These are phyloP conservation scores for Nothobranchius kuhntae DNA, from an alignment of 2,113 vertebrate species.

Conservation along the genomic window DNA sequence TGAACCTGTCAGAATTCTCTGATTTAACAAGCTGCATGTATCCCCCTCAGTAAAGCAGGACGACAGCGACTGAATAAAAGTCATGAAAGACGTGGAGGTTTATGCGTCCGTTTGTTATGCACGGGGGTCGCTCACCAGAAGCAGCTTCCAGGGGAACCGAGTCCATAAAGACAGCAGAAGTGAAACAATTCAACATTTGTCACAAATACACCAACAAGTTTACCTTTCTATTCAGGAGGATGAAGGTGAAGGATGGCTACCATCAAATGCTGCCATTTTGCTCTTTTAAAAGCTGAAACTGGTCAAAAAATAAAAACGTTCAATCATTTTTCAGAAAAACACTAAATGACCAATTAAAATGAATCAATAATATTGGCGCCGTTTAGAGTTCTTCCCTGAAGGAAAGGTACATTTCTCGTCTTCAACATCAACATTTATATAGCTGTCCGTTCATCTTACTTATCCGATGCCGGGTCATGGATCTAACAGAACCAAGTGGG, in stretches of 20 bases:
- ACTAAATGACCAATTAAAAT: too few species aligned
- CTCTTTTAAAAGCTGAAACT: neutral
- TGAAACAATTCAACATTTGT: slow-evolving; percentile 76
- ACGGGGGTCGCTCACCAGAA: slow-evolving; percentile 2
- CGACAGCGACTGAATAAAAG: slow-evolving; percentile 24
- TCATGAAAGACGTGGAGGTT: slow-evolving; percentile 36
- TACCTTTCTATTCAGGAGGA: slow-evolving; percentile 62
- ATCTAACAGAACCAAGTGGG: too few species aligned
- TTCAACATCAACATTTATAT: too few species aligned
- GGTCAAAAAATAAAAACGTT: too few species aligned
- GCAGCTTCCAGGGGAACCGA: slow-evolving; percentile 66
- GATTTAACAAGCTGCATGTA: slow-evolving; percentile 42
- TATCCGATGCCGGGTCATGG: too few species aligned
- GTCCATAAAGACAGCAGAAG: slow-evolving; percentile 76
- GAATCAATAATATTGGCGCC: too few species aligned
- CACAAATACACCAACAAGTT: slow-evolving; percentile 73
- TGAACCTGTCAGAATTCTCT: slow-evolving; percentile 25
- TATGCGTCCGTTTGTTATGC: slow-evolving; percentile 37
- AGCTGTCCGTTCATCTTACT: too few species aligned
- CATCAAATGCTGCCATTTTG: neutral
- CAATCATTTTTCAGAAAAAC: too few species aligned
- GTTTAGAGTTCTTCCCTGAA: too few species aligned
- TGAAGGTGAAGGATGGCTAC: slow-evolving; percentile 49
- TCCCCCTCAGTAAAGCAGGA: slow-evolving; percentile 22
- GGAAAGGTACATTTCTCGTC: too few species aligned